phyloP scores from a whole-genome alignment of 2,888 invertebrate genomes.

The Sinelater perroti region DNA sequence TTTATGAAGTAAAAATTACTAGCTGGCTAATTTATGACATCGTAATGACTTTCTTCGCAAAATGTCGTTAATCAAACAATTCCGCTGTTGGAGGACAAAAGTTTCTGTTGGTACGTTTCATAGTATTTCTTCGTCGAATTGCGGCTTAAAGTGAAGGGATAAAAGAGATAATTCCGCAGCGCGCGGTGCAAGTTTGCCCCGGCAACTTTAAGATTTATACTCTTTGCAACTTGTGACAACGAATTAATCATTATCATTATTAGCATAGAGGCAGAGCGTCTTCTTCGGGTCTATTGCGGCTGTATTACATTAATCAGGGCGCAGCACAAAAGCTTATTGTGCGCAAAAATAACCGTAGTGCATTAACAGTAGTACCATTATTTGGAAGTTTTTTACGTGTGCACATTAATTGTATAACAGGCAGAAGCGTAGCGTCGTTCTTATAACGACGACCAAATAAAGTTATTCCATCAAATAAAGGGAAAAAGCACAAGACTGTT shows the following conservation, averaged over 20 bases:
- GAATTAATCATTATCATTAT: slow-evolving; percentile 46
- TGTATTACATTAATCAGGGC: slow-evolving; percentile 14
- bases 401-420: no score
- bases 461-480: background rate
- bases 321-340: background rate
- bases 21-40: slow-evolving; percentile 55
- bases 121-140: slow-evolving; percentile 42
- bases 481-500: slow-evolving; percentile 14
- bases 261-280: slow-evolving; percentile 28
- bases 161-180: slow-evolving; percentile 34
- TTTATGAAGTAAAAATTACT: slow-evolving; percentile 46
- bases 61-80: slow-evolving; percentile 56
- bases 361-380: no score
- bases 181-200: slow-evolving; percentile 33
- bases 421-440: no score
- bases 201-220: slow-evolving; percentile 45
- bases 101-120: slow-evolving; percentile 48
- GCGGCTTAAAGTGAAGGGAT: slow-evolving; percentile 46
- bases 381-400: no score
- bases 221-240: slow-evolving; percentile 44
- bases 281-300: slow-evolving; percentile 15
- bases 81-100: slow-evolving; percentile 48
- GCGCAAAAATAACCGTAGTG: background rate
- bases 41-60: slow-evolving; percentile 54
- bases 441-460: background rate